A percentile compares a stretch with the other conserved stretches of the same genome.
phyloP scores from a whole-genome alignment of 2,888 invertebrate species.

The Drosophila fungiperda region DNA sequence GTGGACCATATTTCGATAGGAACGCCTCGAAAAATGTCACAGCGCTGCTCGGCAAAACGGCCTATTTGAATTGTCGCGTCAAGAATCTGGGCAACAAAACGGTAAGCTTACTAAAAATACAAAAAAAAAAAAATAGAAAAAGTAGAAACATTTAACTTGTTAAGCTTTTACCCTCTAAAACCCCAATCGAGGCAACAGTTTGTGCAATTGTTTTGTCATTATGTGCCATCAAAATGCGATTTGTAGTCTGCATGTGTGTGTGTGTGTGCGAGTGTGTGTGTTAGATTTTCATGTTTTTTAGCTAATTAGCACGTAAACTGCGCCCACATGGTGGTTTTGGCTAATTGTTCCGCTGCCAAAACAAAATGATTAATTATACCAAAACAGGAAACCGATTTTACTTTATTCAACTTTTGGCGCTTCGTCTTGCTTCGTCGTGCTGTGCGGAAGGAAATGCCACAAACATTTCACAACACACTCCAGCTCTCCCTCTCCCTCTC shows the following conservation, averaged over 20 bases:
- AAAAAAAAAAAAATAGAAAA: not conserved
- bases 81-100: slow-evolving; percentile 96
- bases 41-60: slow-evolving; percentile 94
- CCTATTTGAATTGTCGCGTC: slow-evolving; percentile 94
- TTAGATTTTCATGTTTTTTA: slow-evolving; percentile 50
- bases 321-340: slow-evolving; percentile 68
- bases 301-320: slow-evolving; percentile 78
- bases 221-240: slow-evolving; percentile 68
- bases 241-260: slow-evolving; percentile 38
- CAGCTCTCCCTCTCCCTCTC: not conserved
- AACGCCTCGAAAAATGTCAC: slow-evolving; percentile 91
- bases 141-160: not conserved
- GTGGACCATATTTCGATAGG: slow-evolving; percentile 92
- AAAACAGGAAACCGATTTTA: slow-evolving; percentile 81
- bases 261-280: slow-evolving; percentile 9
- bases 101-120: slow-evolving; percentile 87
- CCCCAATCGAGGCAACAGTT: slow-evolving; percentile 16
- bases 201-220: slow-evolving; percentile 70
- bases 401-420: slow-evolving; percentile 72
- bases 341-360: slow-evolving; percentile 80
- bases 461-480: slow-evolving; percentile 74
- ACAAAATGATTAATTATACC: slow-evolving; percentile 80
- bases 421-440: slow-evolving; percentile 33
- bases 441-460: slow-evolving; percentile 78
- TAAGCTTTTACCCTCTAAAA: not conserved